These are phyloP conservation scores for Myotis vivesi DNA, from an alignment of 2,797 vertebrate species.

Conservation along the genomic window DNA sequence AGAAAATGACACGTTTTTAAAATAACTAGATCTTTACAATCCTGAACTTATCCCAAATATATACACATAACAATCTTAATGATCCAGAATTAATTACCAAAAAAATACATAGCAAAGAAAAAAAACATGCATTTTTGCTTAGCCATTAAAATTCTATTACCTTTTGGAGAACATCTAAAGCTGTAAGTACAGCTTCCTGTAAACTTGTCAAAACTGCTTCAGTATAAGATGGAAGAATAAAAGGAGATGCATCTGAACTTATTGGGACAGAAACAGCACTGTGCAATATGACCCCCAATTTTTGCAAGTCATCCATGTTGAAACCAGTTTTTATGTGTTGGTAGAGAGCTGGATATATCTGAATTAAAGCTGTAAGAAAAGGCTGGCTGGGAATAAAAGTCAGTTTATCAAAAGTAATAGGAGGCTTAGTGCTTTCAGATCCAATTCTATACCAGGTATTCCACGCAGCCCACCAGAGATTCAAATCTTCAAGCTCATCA, in stretches of 20 bases:
- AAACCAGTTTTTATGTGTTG: conserved; percentile 97
- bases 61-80: neutral
- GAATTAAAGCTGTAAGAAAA: conserved; percentile 97
- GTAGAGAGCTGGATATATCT: conserved; percentile 98
- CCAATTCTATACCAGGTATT: conserved; percentile 98
- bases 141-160: conserved; percentile 81
- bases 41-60: neutral
- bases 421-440: conserved; percentile 95
- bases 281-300: conserved; percentile 95
- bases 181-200: conserved; percentile 96
- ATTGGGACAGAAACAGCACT: conserved; percentile 98
- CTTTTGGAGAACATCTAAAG: conserved; percentile 98
- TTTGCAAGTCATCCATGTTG: conserved; percentile 97
- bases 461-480: conserved; percentile 99
- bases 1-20: conserved; percentile 15
- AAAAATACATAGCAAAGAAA: conserved; percentile 21
- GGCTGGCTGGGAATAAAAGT: conserved; percentile 98
- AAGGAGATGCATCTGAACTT: conserved; percentile 98
- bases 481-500: conserved; percentile 94
- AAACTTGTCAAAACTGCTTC: conserved; percentile 98
- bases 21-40: conserved; percentile 33
- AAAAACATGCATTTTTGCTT: conserved; percentile 41
- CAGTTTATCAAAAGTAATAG: conserved; percentile 90
- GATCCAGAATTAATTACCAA: conserved; percentile 2
- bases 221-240: conserved; percentile 98